Evolutionary conservation across 2,888 invertebrate genomes (phyloP).

Genomic region (Hydriomena furcata): DNA sequence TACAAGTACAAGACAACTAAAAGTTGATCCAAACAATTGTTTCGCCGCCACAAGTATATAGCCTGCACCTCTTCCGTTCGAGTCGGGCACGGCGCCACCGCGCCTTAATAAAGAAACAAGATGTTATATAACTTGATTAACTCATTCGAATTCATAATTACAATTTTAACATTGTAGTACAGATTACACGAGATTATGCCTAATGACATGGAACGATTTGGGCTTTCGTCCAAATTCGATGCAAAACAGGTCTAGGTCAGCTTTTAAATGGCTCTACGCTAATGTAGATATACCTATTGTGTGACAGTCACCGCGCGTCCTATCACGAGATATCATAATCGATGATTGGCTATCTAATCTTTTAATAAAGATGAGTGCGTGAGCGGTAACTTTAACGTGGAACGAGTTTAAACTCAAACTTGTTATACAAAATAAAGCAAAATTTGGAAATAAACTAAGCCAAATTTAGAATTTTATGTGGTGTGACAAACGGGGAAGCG

Average conservation of each 20-base stretch:
- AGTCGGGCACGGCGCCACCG: no score
- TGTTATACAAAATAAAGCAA: no score
- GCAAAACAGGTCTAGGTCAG: slow-evolving; percentile 68
- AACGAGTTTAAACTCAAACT: slow-evolving; percentile 4
- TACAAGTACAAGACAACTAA: no score
- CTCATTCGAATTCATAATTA: slow-evolving; percentile 24
- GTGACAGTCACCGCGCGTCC: slow-evolving; percentile 20
- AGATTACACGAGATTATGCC: slow-evolving; percentile 48
- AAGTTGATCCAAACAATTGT: no score
- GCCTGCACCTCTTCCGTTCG: no score
- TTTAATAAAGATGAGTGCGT: slow-evolving; percentile 32
- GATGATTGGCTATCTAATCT: slow-evolving; percentile 44
- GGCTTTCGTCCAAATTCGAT: slow-evolving; percentile 67
- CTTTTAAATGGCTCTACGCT: slow-evolving; percentile 37
- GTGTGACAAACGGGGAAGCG: no score
- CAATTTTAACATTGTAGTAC: slow-evolving; percentile 38
- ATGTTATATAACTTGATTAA: slow-evolving; percentile 1
- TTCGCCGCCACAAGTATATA: no score
- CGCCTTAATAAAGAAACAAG: no score
- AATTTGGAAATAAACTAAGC: background rate
- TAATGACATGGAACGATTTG: slow-evolving; percentile 56
- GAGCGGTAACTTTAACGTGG: slow-evolving; percentile 4
- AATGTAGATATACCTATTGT: slow-evolving; percentile 21
- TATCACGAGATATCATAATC: slow-evolving; percentile 33
- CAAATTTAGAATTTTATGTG: background rate